Conservation (phyloP, 1,140 invertebrate species). For the Phocides pigmalion region DNA sequence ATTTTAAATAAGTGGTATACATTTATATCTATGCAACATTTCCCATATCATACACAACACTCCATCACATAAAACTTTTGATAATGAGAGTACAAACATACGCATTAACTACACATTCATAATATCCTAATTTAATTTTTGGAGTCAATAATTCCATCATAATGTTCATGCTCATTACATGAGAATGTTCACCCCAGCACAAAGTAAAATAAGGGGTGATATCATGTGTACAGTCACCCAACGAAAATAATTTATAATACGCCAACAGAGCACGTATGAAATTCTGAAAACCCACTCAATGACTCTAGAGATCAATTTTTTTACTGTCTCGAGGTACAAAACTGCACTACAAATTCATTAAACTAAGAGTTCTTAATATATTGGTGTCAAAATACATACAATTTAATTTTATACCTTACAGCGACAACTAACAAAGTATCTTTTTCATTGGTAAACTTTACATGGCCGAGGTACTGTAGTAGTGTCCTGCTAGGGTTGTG, state of each 20-base stretch:
- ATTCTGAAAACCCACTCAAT: constrained; percentile 11
- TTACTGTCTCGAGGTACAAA: constrained; percentile 44
- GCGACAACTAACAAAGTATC: constrained; percentile 44
- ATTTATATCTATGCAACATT: constrained; percentile 58
- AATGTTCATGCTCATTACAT: constrained; percentile 56
- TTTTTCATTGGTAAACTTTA: constrained; percentile 57
- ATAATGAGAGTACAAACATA: constrained; percentile 64
- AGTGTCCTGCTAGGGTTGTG: constrained; percentile 72
- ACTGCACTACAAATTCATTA: constrained; percentile 50
- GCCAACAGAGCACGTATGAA: constrained; percentile 8
- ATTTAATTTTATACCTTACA: constrained; percentile 50
- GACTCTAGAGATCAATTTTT: constrained; percentile 49
- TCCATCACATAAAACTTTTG: constrained; percentile 63
- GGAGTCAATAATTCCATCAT: constrained; percentile 68
- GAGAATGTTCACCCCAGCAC: constrained; percentile 63
- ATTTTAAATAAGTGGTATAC: constrained; percentile 70
- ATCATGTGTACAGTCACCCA: constrained; percentile 2
- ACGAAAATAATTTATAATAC: background rate
- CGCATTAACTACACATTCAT: constrained; percentile 70
- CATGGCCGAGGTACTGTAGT: constrained; percentile 54
- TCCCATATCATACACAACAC: constrained; percentile 54
- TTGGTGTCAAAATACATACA: constrained; percentile 49
- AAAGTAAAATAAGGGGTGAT: constrained; percentile 29
- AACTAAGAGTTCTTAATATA: constrained; percentile 38
- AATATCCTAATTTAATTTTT: constrained; percentile 75